A percentile compares a stretch with the other conserved stretches of the same genome.
phyloP scores from a whole-genome alignment of 2,797 vertebrate species.

The Vipera latastei region DNA sequence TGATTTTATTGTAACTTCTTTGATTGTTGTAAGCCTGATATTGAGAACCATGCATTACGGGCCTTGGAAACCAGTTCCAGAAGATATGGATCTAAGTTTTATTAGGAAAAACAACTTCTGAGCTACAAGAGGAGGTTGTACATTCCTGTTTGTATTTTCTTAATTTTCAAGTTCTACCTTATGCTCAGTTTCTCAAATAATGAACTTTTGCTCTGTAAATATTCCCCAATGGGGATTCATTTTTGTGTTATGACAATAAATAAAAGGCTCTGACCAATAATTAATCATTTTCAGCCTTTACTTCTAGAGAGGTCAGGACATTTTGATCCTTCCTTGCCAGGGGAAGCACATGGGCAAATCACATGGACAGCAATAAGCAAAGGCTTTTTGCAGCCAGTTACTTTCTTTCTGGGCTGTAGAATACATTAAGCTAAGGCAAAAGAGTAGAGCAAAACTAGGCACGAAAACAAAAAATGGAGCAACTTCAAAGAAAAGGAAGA shows the following conservation, averaged over 20 bases:
- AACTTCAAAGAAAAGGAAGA: background rate
- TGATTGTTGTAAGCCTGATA: background rate
- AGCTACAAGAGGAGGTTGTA: background rate
- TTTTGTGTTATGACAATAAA: background rate
- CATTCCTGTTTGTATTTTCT: background rate
- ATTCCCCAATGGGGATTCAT: background rate
- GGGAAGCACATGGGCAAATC: background rate
- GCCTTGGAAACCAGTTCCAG: background rate
- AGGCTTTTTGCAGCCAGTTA: background rate
- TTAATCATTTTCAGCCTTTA: background rate
- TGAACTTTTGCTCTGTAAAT: background rate
- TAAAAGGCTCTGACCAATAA: background rate
- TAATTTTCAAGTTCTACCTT: background rate
- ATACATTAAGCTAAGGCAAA: background rate
- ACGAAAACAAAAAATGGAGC: background rate
- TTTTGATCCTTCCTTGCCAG: background rate
- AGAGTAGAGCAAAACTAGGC: background rate
- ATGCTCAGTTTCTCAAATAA: background rate
- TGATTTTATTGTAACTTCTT: background rate
- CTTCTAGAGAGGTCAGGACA: background rate
- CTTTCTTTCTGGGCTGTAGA: background rate
- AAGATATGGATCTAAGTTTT: background rate
- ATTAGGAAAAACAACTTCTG: background rate
- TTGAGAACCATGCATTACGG: background rate
- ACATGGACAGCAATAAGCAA: background rate